A percentile compares a stretch with the other conserved stretches of the same genome.
Conservation (phyloP, 2,113 vertebrate genomes). For the Chaetura pelagica region DNA sequence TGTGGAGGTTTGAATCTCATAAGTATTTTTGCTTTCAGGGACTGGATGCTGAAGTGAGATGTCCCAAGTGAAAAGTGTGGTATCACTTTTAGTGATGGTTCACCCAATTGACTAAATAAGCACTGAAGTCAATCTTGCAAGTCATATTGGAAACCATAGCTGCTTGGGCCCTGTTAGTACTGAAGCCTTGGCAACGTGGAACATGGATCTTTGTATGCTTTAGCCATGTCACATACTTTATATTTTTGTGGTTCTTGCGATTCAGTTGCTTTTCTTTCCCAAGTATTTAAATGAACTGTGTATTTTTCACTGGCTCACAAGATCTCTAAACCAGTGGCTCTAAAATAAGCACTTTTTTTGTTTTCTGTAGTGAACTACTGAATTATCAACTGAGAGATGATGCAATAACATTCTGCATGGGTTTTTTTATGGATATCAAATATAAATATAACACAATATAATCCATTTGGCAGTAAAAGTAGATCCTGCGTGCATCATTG, state of each 20-base stretch:
- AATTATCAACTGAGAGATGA: not conserved
- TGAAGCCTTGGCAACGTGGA: not conserved
- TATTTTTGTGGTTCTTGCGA: not conserved
- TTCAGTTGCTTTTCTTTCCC: not conserved
- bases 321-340: not conserved
- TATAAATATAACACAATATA: not conserved
- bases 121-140: not conserved
- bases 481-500: not conserved
- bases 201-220: not conserved
- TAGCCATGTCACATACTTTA: not conserved
- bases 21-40: not conserved
- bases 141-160: not conserved
- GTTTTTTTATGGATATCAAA: not conserved
- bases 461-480: not conserved
- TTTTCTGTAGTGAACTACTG: not conserved
- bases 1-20: not conserved
- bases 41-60: not conserved
- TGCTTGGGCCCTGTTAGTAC: not conserved
- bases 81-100: fast-evolving
- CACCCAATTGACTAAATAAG: not conserved
- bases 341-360: not conserved
- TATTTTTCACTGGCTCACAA: not conserved
- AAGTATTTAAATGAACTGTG: not conserved
- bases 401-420: not conserved
- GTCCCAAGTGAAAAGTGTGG: not conserved